Percentiles rank a stretch among this genome's conserved stretches.
Evolutionary conservation across 92 coral and sea anemone species (phyloP).

Genomic region (Palythoa caribaeorum): DNA sequence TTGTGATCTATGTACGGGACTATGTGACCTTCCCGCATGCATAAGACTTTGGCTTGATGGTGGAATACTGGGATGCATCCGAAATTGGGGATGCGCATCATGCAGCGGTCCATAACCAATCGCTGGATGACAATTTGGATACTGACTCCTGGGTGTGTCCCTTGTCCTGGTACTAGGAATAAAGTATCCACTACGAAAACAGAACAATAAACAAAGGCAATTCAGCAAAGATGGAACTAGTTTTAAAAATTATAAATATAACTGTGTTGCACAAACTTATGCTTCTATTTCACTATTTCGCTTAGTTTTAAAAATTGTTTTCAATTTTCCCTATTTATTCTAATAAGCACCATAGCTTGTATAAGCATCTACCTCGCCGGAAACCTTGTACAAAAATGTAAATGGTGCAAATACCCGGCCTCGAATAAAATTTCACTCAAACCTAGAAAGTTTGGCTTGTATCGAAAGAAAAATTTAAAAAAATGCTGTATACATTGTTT

Average conservation of each 20-base stretch:
- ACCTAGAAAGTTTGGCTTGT: constrained; percentile 12
- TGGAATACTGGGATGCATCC: constrained; percentile 34
- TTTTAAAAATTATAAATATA: constrained; percentile 7
- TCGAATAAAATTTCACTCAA: background rate
- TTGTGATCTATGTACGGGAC: constrained; percentile 12
- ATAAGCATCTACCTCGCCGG: constrained; percentile 8
- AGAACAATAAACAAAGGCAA: constrained; percentile 26
- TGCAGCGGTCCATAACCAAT: constrained; percentile 38
- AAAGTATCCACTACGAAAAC: constrained; percentile 30
- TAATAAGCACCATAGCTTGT: constrained; percentile 23
- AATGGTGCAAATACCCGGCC: constrained; percentile 18
- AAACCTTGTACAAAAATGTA: constrained; percentile 22
- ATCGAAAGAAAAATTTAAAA: constrained; percentile 10
- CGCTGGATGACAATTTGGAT: constrained; percentile 30
- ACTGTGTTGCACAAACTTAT: too few species aligned
- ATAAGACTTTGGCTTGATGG: constrained; percentile 12
- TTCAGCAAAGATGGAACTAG: constrained; percentile 1
- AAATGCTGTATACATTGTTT: constrained; percentile 28
- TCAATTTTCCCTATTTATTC: background rate
- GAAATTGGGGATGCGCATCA: constrained; percentile 26
- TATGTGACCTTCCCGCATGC: constrained; percentile 23
- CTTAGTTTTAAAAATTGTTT: constrained; percentile 2
- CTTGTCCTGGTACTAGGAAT: constrained; percentile 31
- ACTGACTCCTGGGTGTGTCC: constrained; percentile 26
- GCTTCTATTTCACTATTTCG: too few species aligned